phyloP scores from a whole-genome alignment of 2,888 invertebrate species.

The Allygus modestus region DNA sequence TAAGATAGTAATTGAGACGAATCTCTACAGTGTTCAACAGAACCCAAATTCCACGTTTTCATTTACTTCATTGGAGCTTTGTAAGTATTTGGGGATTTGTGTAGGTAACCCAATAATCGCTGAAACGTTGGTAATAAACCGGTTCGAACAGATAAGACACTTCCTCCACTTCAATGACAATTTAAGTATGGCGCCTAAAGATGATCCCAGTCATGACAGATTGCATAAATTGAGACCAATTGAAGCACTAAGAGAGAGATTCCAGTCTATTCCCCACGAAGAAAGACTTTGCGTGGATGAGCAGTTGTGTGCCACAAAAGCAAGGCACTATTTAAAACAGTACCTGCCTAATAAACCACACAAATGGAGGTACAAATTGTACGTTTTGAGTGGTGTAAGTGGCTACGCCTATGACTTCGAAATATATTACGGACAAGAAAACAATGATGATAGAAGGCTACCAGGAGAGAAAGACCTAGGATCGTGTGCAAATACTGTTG shows the following conservation, averaged over 20 bases:
- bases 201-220: constrained; percentile 43
- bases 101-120: not conserved
- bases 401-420: constrained; percentile 72
- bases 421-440: constrained; percentile 64
- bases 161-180: constrained; percentile 61
- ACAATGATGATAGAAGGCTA: constrained; percentile 60
- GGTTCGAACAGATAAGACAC: constrained; percentile 20
- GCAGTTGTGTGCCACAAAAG: constrained; percentile 66
- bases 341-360: constrained; percentile 61
- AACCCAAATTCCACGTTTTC: too few species aligned
- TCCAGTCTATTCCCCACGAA: constrained; percentile 47
- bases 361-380: constrained; percentile 71
- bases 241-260: constrained; percentile 36
- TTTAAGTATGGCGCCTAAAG: not conserved
- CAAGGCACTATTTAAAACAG: constrained; percentile 67
- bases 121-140: constrained; percentile 45
- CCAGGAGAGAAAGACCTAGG: constrained; percentile 71
- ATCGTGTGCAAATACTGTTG: constrained; percentile 71
- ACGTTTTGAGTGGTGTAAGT: constrained; percentile 70
- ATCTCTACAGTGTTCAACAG: too few species aligned
- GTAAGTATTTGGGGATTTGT: too few species aligned
- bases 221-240: constrained; percentile 55
- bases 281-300: constrained; percentile 58
- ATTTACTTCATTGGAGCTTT: too few species aligned
- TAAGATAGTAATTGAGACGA: too few species aligned